These are phyloP conservation scores for Danaus plexippus DNA, from an alignment of 1,140 invertebrate genomes.

Conservation along the genomic window DNA sequence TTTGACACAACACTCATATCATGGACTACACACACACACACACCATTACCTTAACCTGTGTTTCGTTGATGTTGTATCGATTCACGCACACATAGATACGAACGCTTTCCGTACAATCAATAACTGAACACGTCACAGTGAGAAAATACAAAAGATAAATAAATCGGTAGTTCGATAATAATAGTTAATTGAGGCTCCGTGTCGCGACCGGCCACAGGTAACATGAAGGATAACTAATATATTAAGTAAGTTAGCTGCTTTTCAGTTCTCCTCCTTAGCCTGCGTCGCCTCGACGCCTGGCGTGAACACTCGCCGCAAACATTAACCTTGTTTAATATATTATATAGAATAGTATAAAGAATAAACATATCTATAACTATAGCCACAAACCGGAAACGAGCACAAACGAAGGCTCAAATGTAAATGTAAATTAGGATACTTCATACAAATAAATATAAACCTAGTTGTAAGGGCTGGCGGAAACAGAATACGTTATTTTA, in stretches of 20 bases:
- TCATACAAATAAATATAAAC: conserved; percentile 23
- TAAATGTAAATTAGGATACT: conserved; percentile 29
- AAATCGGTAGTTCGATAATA: too few relatives aligned
- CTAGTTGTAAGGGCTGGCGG: background rate
- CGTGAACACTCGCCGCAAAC: background rate
- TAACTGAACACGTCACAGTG: background rate
- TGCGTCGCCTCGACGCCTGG: background rate
- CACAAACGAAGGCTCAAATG: conserved; percentile 63
- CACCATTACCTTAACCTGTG: too few relatives aligned
- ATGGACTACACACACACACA: too few relatives aligned
- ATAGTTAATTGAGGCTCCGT: too few relatives aligned
- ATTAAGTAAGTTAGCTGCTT: too few relatives aligned
- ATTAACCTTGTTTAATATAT: conserved; percentile 13
- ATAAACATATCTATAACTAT: conserved; percentile 55
- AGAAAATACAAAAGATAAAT: too few relatives aligned
- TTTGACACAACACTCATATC: too few relatives aligned
- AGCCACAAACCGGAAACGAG: conserved; percentile 44
- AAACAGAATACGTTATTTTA: too few relatives aligned
- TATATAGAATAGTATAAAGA: conserved; percentile 45
- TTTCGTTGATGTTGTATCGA: too few relatives aligned
- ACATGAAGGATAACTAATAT: too few relatives aligned
- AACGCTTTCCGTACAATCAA: background rate
- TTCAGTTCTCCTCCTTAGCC: too few relatives aligned
- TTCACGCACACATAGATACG: background rate
- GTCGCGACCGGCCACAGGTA: too few relatives aligned